Conservation (phyloP, 2,113 vertebrate species). For the Dasyprocta punctata region DNA sequence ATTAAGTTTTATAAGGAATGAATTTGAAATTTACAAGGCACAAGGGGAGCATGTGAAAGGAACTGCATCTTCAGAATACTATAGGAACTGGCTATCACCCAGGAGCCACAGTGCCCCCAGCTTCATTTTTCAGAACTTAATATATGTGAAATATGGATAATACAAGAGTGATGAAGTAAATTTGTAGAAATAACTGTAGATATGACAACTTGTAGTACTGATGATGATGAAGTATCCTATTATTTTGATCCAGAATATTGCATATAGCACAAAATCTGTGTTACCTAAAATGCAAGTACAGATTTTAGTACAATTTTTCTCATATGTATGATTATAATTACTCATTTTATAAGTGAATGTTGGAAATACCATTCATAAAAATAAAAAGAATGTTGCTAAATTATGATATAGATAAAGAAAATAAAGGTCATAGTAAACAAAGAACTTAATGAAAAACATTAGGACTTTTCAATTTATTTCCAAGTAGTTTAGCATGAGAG, state of each 20-base stretch:
- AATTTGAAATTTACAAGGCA: background rate
- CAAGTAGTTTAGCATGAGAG: background rate
- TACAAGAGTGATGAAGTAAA: background rate
- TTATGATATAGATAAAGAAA: background rate
- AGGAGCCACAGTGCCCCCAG: background rate
- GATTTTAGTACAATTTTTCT: background rate
- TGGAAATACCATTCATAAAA: background rate
- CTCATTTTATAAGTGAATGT: background rate
- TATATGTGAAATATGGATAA: background rate
- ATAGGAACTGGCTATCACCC: too few relatives aligned
- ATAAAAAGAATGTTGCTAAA: background rate
- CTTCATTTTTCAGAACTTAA: background rate
- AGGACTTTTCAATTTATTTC: background rate
- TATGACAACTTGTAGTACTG: background rate
- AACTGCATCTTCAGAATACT: background rate
- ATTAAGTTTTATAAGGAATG: background rate
- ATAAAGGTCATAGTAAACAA: background rate
- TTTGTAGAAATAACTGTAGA: background rate
- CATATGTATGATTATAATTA: background rate
- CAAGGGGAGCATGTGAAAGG: background rate
- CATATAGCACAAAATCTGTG: background rate
- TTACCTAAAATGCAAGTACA: background rate
- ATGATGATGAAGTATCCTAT: background rate
- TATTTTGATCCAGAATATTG: background rate
- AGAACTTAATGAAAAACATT: background rate